Evolutionary conservation across 1,140 invertebrate genomes (phyloP), one percentile per base, ranked within the genome.

Genomic region (Scylla paramamosain): DNA sequence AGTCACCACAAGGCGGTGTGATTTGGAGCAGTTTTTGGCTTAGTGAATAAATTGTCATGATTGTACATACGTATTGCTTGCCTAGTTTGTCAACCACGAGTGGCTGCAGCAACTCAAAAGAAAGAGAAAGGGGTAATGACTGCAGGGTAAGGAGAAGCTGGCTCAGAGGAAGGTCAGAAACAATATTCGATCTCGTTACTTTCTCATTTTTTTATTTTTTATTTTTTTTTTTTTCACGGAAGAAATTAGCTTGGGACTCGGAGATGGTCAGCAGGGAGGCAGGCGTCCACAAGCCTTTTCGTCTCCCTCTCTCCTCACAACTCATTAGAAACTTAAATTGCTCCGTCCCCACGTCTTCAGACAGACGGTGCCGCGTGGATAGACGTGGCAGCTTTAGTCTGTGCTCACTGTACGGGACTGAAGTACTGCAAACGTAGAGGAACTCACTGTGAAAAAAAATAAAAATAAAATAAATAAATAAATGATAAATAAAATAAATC

Each of bases 321-420:
- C 67, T 77, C 67, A 77, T 77, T 77, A 77, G 67, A 77, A 77
- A 77, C 67, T 77, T 77, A 77, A 77, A 77, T 77, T 77, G 67
- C 67, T 77, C 67, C 20, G 67, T 77, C n/a, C 67, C 25, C 20
- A n/a, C 67, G 20, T 1, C 67, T 8, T n/a, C 20, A n/a, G n/a
- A 77, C 20, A 77, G 12, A 20, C 20, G 67, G 1, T n/a, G 67
- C 67, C 25, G 12, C 12, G n/a, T 7, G 67, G 20, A 7, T n/a
- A n/a, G 67, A 20, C 10, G 52, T 59, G 16, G 16, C 52, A 59
- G 52, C 52, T 59, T 20, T 14, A 59, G 52, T 20, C 52, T 59
- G 12, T 20, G 16, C 52, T 14, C 52, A 20, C 52, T 20, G 52
- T 20, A 59, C 52, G 10, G 10, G 52, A 59, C 10, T 59, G 16